Base-by-base conservation (phyloP, 2,888 invertebrate genomes). In the Brachypterus glaber region DNA sequence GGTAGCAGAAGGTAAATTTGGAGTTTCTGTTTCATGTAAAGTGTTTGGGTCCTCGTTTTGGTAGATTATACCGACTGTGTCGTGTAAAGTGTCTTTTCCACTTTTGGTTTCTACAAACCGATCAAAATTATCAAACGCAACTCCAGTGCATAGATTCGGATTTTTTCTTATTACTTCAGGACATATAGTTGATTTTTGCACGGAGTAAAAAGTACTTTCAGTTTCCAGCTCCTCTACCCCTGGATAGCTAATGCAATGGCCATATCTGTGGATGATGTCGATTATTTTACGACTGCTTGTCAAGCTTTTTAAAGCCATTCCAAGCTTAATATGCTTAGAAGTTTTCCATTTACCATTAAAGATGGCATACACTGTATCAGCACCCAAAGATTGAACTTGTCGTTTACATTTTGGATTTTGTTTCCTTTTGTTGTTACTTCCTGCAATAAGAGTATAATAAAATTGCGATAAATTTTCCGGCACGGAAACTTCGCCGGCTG, bases 61-160 rank as follows among this genome's bases (percentile, higher is more conserved):
- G 12, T 27, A 27, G 5, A 14, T 33, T 7, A 39, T 39, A n/a
- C 39, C 39, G 7, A 44, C 39, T 21, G 37, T 33, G 13, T 44
- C 41, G 12, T 38, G 27, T 3, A 45, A 14, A 3, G 43, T 43
- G 34, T 48, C 38, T 40, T 47, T 45, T 3, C 46, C 48, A 21
- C 16, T 40, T 1, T 11, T 12, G 9, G 44, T 46, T 3, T 48
- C 45, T 3, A 48, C 45, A 39, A 38, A 46, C 26, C 44, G 26
- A 18, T 48, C 47, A 17, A 40, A 48, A 37, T 49, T 49, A 17
- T 49, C 38, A 14, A 25, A 49, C 11, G 49, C 49, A 11, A 47
- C n/a, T 18, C 43, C 41, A 21, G 43, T 40, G 17, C 14, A 15
- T 12, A 41, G 33, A 15, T 26, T 31, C n/a, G 8, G 2, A 17